Evolutionary conservation across 2,888 invertebrate species (phyloP).

Genomic region (Trachelus stipa): DNA sequence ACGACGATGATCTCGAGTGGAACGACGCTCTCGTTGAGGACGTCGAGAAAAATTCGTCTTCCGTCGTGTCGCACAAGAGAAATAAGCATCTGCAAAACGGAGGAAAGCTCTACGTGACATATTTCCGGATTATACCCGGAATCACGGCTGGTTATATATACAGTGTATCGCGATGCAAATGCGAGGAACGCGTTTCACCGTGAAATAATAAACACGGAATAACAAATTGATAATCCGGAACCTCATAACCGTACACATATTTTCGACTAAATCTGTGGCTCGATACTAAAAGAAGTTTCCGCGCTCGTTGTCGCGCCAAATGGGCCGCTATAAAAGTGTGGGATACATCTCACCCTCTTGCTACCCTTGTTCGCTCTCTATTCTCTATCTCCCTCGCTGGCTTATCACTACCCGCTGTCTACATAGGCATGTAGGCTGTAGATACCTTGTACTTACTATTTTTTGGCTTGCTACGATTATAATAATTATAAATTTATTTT

Average conservation of each 20-base stretch:
- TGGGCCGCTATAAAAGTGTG: slow-evolving; percentile 65
- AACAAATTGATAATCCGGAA: slow-evolving; percentile 66
- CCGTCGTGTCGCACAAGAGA: neutral
- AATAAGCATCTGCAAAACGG: neutral
- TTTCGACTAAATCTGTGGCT: slow-evolving; percentile 61
- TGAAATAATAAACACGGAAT: slow-evolving; percentile 60
- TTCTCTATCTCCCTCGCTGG: slow-evolving; percentile 13
- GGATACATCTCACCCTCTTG: slow-evolving; percentile 20
- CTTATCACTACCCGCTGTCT: neutral
- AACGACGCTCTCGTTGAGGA: neutral
- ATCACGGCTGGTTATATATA: slow-evolving; percentile 11
- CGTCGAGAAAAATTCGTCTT: neutral
- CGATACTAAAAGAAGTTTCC: slow-evolving; percentile 64
- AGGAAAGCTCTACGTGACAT: slow-evolving; percentile 15
- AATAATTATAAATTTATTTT: no score
- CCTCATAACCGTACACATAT: slow-evolving; percentile 62
- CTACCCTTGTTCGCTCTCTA: slow-evolving; percentile 13
- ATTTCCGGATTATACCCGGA: slow-evolving; percentile 28
- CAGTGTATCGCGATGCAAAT: slow-evolving; percentile 19
- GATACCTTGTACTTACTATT: neutral
- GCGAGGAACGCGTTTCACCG: slow-evolving; percentile 18
- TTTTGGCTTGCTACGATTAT: neutral
- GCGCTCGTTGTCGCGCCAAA: slow-evolving; percentile 67
- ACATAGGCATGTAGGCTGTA: neutral
- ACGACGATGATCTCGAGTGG: neutral